These are phyloP conservation scores for Drosophila arizonae DNA, from an alignment of 1,140 invertebrate species.

Conservation along the genomic window DNA sequence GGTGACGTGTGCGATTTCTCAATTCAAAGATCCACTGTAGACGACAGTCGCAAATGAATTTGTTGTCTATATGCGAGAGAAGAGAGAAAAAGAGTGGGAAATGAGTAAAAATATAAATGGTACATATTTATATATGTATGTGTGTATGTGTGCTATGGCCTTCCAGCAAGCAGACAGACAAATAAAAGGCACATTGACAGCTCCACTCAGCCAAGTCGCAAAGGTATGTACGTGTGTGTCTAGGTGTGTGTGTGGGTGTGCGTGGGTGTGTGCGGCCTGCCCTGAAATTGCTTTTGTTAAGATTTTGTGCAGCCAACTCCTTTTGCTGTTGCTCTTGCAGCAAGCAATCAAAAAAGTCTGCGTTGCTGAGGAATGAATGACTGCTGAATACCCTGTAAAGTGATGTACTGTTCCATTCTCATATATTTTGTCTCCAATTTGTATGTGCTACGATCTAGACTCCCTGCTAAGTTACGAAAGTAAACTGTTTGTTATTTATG, in stretches of 20 bases:
- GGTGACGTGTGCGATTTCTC: conserved; percentile 88
- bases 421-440: no score
- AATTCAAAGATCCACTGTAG: conserved; percentile 89
- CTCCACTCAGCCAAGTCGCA: conserved; percentile 1
- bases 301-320: conserved; percentile 25
- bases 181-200: conserved; percentile 47
- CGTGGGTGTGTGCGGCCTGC: conserved; percentile 15
- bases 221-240: no score
- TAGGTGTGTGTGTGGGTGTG: conserved; percentile 19
- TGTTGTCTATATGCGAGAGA: conserved; percentile 86
- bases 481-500: no score
- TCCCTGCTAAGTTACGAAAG: no score
- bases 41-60: conserved; percentile 90
- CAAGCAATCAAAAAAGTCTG: not conserved
- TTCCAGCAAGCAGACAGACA: conserved; percentile 2
- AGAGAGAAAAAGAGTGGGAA: conserved; percentile 18
- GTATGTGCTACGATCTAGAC: no score
- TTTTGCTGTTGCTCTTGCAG: not conserved
- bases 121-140: conserved; percentile 35
- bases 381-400: not conserved
- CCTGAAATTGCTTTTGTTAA: conserved; percentile 78
- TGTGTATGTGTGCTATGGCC: not conserved
- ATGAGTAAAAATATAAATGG: conserved; percentile 35
- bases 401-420: no score
- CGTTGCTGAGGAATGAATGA: not conserved